These are phyloP conservation scores for Zaprionus obscuricornis DNA, from an alignment of 2,888 invertebrate species.

Conservation along the genomic window DNA sequence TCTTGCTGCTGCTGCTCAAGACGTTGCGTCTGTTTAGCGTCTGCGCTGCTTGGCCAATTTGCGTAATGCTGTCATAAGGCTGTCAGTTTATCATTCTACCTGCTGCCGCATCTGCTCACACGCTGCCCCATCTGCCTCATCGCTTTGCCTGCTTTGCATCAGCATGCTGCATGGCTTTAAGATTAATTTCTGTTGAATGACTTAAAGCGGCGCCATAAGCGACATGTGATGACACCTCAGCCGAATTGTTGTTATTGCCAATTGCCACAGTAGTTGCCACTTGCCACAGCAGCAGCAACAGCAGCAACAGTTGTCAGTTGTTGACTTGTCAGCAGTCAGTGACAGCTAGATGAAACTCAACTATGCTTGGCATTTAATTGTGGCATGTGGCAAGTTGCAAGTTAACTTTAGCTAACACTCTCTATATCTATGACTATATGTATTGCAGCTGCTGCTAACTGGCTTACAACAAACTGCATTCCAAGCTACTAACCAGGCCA, in stretches of 20 bases:
- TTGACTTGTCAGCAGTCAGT: constrained; percentile 5
- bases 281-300: background rate
- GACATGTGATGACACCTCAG: constrained; percentile 64
- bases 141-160: constrained; percentile 6
- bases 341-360: constrained; percentile 45
- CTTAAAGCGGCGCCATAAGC: constrained; percentile 49
- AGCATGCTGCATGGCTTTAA: constrained; percentile 3
- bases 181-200: constrained; percentile 37
- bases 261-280: background rate
- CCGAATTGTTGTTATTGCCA: constrained; percentile 3
- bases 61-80: constrained; percentile 75
- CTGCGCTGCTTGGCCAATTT: constrained; percentile 61
- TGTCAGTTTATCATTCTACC: constrained; percentile 74
- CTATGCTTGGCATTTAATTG: constrained; percentile 66
- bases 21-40: constrained; percentile 37
- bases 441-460: constrained; percentile 43
- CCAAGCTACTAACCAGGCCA: constrained; percentile 49
- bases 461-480: constrained; percentile 43
- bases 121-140: constrained; percentile 44
- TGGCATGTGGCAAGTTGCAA: constrained; percentile 57
- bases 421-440: constrained; percentile 2
- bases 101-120: constrained; percentile 24
- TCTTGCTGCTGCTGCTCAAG: background rate
- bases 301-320: constrained; percentile 7
- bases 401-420: constrained; percentile 33